Conservation (phyloP, 2,888 invertebrate species). For the Calameuta pallipes region DNA sequence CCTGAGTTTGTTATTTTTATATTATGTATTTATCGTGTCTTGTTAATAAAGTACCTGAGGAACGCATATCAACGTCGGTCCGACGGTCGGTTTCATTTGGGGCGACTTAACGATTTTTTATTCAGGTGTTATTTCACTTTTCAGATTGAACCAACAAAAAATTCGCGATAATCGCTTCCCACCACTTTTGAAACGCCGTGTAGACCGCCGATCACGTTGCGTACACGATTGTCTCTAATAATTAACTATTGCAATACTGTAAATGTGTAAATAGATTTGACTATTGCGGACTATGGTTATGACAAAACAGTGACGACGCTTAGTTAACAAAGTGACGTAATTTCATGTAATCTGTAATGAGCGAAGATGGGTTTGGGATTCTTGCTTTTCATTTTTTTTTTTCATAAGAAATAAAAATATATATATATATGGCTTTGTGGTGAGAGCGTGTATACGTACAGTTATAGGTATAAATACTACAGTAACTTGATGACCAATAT, state of each 20-base stretch:
- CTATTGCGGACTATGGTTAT: constrained; percentile 59
- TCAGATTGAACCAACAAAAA: background rate
- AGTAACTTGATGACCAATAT: constrained; percentile 35
- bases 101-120: background rate
- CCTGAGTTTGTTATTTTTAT: constrained; percentile 62
- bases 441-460: constrained; percentile 49
- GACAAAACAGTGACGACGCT: background rate
- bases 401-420: constrained; percentile 38
- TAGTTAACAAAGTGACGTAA: background rate
- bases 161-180: background rate
- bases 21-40: constrained; percentile 41
- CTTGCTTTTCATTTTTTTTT: background rate
- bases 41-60: constrained; percentile 51
- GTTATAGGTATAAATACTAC: constrained; percentile 59
- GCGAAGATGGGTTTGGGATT: background rate
- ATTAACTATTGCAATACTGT: constrained; percentile 65
- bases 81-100: background rate
- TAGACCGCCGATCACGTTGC: constrained; percentile 11
- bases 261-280: constrained; percentile 60
- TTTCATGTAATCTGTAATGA: background rate
- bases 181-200: background rate
- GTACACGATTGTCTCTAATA: constrained; percentile 49
- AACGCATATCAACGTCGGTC: constrained; percentile 27
- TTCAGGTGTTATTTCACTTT: background rate
- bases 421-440: constrained; percentile 36